phyloP scores from a whole-genome alignment of 2,888 invertebrate species.

The Cerastis rubricosa region DNA sequence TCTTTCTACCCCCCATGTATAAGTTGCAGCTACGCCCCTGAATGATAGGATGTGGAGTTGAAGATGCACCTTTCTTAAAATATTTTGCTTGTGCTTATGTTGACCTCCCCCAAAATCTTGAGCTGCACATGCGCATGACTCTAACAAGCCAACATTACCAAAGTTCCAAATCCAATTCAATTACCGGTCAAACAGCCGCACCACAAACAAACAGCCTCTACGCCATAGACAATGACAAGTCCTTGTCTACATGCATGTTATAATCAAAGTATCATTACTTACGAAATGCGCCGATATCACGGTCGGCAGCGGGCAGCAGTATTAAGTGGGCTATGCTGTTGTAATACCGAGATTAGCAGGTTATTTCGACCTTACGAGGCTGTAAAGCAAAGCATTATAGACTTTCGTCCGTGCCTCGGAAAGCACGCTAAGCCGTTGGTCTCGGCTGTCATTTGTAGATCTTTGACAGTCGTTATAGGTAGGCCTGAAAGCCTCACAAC shows the following conservation, averaged over 20 bases:
- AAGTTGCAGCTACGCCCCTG: too few relatives aligned
- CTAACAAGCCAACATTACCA: background rate
- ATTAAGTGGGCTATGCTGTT: background rate
- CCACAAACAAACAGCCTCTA: constrained; percentile 17
- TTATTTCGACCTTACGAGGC: background rate
- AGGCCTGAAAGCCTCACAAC: too few relatives aligned
- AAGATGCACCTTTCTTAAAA: too few relatives aligned
- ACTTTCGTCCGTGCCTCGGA: too few relatives aligned
- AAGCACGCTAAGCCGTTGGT: too few relatives aligned
- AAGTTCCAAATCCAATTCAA: background rate
- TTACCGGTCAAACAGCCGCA: constrained; percentile 4
- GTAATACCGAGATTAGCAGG: constrained; percentile 23
- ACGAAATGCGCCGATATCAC: constrained; percentile 48
- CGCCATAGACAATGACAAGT: constrained; percentile 40
- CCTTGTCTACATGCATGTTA: constrained; percentile 51
- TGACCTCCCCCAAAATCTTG: too few relatives aligned
- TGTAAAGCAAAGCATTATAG: background rate
- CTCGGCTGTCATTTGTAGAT: too few relatives aligned
- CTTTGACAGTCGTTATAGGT: too few relatives aligned
- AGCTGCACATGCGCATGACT: too few relatives aligned
- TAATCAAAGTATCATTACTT: constrained; percentile 60
- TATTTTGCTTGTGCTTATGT: too few relatives aligned
- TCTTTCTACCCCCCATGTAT: too few relatives aligned
- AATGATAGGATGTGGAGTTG: too few relatives aligned
- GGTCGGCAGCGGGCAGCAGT: constrained; percentile 12